These are phyloP conservation scores for Sminthurides aquaticus DNA, from an alignment of 2,888 invertebrate genomes.

Conservation along the genomic window DNA sequence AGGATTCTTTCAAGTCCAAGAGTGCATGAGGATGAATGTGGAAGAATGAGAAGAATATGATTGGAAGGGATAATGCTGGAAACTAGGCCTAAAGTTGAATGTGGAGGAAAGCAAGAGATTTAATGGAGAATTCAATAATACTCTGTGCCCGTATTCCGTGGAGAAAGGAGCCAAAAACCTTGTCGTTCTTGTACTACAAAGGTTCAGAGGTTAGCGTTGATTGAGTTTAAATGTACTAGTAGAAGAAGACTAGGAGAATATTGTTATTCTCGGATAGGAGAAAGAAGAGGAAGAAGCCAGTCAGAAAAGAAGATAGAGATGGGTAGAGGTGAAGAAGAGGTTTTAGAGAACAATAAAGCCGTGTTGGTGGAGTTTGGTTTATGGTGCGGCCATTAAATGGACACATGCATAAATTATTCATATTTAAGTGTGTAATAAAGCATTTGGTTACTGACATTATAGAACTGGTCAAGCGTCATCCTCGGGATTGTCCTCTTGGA, in stretches of 20 bases:
- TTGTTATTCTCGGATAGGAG: too few relatives aligned
- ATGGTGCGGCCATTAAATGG: constrained; percentile 20
- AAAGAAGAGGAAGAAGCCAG: too few relatives aligned
- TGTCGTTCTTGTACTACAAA: too few relatives aligned
- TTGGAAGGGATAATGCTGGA: too few relatives aligned
- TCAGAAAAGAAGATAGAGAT: not conserved
- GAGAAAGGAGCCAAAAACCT: too few relatives aligned
- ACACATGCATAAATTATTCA: constrained; percentile 24
- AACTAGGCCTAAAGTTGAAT: too few relatives aligned
- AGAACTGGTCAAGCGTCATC: constrained; percentile 28
- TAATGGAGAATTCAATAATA: too few relatives aligned
- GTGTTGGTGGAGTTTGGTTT: constrained; percentile 9
- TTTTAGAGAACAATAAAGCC: not conserved
- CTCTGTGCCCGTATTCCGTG: too few relatives aligned
- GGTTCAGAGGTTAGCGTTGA: too few relatives aligned
- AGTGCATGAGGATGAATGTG: not conserved
- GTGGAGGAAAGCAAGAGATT: too few relatives aligned
- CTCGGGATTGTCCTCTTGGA: constrained; percentile 39
- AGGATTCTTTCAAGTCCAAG: not conserved
- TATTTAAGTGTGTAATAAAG: constrained; percentile 26
- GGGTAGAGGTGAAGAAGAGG: not conserved
- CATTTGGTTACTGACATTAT: constrained; percentile 23
- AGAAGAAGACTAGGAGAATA: too few relatives aligned
- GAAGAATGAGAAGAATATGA: not conserved
- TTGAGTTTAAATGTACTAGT: too few relatives aligned